Evolutionary conservation across 2,113 vertebrate species (phyloP).

Genomic region (Acanthisitta chloris): DNA sequence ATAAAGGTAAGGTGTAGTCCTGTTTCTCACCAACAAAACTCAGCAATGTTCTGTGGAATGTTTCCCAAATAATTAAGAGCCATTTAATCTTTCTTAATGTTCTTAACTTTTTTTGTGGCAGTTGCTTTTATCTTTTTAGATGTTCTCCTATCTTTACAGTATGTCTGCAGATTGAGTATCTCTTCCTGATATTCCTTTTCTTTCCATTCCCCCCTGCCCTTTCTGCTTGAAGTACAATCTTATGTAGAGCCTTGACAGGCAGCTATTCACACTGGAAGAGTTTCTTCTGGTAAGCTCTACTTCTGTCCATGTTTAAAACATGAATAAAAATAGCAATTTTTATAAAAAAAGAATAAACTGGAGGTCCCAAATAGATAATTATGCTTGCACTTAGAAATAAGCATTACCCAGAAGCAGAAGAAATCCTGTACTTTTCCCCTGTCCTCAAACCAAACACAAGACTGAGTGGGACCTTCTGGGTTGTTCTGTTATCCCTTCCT

Average conservation of each 20-base stretch:
- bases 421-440: background rate
- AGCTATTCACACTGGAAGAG: background rate
- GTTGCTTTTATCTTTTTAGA: background rate
- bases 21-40: background rate
- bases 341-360: background rate
- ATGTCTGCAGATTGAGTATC: background rate
- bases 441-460: background rate
- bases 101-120: background rate
- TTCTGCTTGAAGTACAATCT: background rate
- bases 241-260: background rate
- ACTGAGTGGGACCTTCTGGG: background rate
- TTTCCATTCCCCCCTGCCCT: background rate
- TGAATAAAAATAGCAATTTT: background rate
- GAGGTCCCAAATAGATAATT: background rate
- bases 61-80: background rate
- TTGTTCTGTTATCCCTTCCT: background rate
- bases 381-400: background rate
- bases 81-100: background rate
- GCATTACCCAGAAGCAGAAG: background rate
- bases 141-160: background rate
- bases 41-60: background rate
- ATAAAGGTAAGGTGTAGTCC: background rate
- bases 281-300: background rate
- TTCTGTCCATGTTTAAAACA: background rate
- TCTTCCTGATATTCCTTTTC: background rate